Evolutionary conservation across 2,888 invertebrate species (phyloP), one percentile per base, ranked within the genome.

Genomic region (Amphimallon solstitiale): DNA sequence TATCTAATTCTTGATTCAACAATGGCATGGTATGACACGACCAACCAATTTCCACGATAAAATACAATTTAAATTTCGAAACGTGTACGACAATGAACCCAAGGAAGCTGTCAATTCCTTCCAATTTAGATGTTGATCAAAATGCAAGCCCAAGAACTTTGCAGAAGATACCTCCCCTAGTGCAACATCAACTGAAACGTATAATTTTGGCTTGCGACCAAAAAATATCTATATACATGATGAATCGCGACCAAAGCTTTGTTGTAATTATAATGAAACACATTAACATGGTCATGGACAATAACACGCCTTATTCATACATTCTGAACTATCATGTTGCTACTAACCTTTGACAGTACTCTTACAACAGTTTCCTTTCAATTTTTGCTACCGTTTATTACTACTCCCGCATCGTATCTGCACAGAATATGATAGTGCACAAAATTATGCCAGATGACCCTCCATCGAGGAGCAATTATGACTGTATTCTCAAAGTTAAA

Each of bases 401-500:
- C 4, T 52, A 83, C 40, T 78, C 81, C 1, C 66, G 68, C 14
- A 54, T 62, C 21, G 62, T 69, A 21, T 76, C 76, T 0, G 46
- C 59, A 34, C 78, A 79, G 43, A 70, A 76, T 15, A 38, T 60
- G 19, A 12, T 78, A 0, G 6, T 76, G 12, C 72, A 76, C n/a
- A 74, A 74, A 70, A 72, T 75, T 65, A 77, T 77, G 52, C 77
- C 77, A 2, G 69, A 75, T 52, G 72, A 72, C 0, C 74, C 74
- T 1, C 60, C 71, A 60, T 80, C 2, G 9, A 72, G 21, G 73
- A 77, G 7, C 35, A 76, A 4, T 51, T 76, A 0, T 72, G 87
- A 86, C 70, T 88, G 0, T 85, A 86, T 68, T 80, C 88, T 0
- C 82, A 84, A 61, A 86, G 86, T 68, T 80, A 84, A n/a, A 84